A percentile compares a stretch with the other conserved stretches of the same genome.
Evolutionary conservation across 2,113 vertebrate genomes (phyloP).

Genomic region (Myotis lucifugus): DNA sequence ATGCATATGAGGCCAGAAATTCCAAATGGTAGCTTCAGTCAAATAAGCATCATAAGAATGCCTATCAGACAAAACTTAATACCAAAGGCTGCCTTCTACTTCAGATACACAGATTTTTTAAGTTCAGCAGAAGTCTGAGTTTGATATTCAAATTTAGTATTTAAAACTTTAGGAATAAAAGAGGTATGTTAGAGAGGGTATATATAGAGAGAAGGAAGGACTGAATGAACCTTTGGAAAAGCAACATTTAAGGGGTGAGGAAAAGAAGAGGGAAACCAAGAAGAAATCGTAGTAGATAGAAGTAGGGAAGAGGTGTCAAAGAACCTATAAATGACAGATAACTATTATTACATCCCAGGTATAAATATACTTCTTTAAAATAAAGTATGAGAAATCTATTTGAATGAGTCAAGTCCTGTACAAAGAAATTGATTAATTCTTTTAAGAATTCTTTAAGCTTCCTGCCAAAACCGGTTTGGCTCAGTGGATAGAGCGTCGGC

Average conservation of each 20-base stretch:
- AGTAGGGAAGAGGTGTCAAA: neutral
- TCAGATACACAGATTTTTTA: neutral
- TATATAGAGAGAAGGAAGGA: neutral
- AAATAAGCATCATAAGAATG: neutral
- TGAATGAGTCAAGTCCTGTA: neutral
- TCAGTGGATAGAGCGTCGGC: no score
- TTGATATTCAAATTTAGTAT: neutral
- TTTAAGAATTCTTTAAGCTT: constrained; percentile 10
- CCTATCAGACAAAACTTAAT: neutral
- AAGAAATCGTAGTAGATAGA: neutral
- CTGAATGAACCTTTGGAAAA: neutral
- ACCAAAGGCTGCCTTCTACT: neutral
- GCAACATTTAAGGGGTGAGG: neutral
- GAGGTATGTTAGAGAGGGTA: neutral
- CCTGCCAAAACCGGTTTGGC: no score
- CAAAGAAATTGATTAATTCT: neutral
- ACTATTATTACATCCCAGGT: neutral
- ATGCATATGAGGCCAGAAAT: neutral
- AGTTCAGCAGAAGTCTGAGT: constrained; percentile 8
- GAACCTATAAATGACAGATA: neutral
- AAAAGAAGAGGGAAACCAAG: neutral
- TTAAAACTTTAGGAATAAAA: neutral
- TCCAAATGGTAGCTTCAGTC: neutral
- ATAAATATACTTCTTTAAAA: neutral
- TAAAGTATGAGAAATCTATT: neutral